Conservation (phyloP, 2,113 vertebrate genomes). For the Leucoraja erinaceus region DNA sequence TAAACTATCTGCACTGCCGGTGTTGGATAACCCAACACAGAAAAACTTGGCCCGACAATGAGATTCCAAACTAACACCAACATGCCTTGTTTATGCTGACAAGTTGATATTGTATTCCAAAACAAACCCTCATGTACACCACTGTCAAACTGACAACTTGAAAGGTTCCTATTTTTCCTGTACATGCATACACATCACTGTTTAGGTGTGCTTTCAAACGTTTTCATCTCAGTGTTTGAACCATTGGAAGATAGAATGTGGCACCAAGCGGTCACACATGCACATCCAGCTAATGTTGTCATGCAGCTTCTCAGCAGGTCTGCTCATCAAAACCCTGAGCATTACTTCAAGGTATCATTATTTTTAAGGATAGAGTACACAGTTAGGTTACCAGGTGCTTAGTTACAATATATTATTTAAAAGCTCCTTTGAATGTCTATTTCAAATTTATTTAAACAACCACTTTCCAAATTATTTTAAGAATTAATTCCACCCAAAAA, state of each 20-base stretch:
- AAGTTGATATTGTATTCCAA: background rate
- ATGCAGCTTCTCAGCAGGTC: background rate
- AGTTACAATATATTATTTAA: background rate
- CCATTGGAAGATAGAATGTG: background rate
- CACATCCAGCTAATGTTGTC: background rate
- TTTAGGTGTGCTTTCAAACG: background rate
- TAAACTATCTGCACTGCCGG: too few species aligned
- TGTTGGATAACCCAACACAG: background rate
- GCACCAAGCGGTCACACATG: background rate
- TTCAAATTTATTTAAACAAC: background rate
- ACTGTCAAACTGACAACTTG: background rate
- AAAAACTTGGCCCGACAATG: background rate
- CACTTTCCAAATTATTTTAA: background rate
- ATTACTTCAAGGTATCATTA: background rate
- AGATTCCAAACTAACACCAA: background rate
- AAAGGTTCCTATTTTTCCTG: background rate
- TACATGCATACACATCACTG: background rate
- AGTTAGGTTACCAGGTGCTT: background rate
- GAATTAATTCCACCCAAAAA: background rate
- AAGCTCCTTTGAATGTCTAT: background rate
- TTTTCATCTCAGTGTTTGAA: background rate
- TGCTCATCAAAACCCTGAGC: background rate
- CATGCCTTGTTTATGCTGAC: background rate
- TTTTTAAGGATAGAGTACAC: background rate
- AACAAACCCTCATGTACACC: background rate